Conservation (phyloP, 2,113 vertebrate genomes). For the Ophthalmolycus amberensis region DNA sequence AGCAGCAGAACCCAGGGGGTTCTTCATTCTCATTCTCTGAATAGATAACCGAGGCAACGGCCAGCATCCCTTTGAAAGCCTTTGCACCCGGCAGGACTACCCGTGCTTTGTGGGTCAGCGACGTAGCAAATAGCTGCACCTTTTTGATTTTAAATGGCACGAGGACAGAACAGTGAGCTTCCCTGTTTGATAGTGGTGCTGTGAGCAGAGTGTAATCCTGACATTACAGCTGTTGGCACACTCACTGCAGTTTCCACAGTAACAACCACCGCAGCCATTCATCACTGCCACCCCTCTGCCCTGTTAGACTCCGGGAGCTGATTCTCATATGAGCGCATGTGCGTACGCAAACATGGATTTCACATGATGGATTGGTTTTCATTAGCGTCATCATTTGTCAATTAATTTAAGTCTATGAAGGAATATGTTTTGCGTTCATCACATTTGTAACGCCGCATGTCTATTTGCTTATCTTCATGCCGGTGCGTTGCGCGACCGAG, state of each 20-base stretch:
- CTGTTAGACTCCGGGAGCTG: slow-evolving; percentile 57
- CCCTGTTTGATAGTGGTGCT: slow-evolving; percentile 31
- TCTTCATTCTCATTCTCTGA: slow-evolving; percentile 51
- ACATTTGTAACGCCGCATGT: slow-evolving; percentile 3
- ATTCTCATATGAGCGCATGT: slow-evolving; percentile 47
- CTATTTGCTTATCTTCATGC: slow-evolving; percentile 12
- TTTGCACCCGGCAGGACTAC: slow-evolving; percentile 3
- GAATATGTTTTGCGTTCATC: slow-evolving; percentile 3
- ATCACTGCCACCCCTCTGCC: slow-evolving; percentile 70
- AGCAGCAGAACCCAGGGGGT: slow-evolving; percentile 38
- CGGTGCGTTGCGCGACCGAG: background rate
- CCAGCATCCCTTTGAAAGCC: slow-evolving; percentile 39
- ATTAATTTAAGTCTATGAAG: slow-evolving; percentile 25
- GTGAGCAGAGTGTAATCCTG: slow-evolving; percentile 41
- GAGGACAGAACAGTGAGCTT: slow-evolving; percentile 17
- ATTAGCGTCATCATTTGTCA: slow-evolving; percentile 47
- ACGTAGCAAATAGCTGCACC: background rate
- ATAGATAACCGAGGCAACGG: slow-evolving; percentile 50
- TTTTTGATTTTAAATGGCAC: slow-evolving; percentile 31
- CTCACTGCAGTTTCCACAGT: slow-evolving; percentile 73
- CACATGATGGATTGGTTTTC: slow-evolving; percentile 49
- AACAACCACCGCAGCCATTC: slow-evolving; percentile 68
- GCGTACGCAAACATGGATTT: slow-evolving; percentile 18
- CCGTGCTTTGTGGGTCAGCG: background rate
- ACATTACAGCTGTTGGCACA: slow-evolving; percentile 65